Percentiles rank a stretch among this genome's conserved stretches.
Conservation (phyloP, 2,797 vertebrate genomes). For the Gymnothorax reevesii region DNA sequence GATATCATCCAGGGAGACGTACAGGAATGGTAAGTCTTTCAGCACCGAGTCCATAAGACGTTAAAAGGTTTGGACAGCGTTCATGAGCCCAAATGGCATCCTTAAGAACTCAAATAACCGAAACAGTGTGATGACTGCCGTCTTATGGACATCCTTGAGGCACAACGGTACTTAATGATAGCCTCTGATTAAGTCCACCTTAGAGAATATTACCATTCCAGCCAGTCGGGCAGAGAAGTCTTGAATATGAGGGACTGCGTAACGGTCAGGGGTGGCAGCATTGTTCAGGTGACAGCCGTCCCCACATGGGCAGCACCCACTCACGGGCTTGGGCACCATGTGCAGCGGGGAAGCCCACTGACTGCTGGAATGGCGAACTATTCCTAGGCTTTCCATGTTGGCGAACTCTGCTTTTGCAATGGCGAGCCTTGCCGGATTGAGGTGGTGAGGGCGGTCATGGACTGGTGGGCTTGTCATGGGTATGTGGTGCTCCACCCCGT, state of each 20-base stretch:
- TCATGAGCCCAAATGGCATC: conserved; percentile 11
- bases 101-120: background rate
- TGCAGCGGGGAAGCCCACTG: background rate
- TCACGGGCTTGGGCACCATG: background rate
- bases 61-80: background rate
- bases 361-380: background rate
- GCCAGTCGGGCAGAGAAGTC: background rate
- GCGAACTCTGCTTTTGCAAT: background rate
- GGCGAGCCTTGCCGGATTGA: background rate
- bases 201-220: background rate
- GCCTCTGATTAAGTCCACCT: conserved; percentile 14
- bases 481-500: background rate
- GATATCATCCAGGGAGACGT: conserved; percentile 27
- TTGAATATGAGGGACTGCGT: background rate
- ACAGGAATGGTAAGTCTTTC: conserved; percentile 15
- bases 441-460: background rate
- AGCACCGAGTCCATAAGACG: background rate
- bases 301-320: background rate
- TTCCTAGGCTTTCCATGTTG: background rate
- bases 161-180: conserved; percentile 20
- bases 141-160: background rate
- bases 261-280: background rate
- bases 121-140: background rate
- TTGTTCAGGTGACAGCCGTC: background rate
- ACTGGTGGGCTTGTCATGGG: background rate